Conservation (phyloP, 2,797 vertebrate species). For the Etheostoma perlongum region DNA sequence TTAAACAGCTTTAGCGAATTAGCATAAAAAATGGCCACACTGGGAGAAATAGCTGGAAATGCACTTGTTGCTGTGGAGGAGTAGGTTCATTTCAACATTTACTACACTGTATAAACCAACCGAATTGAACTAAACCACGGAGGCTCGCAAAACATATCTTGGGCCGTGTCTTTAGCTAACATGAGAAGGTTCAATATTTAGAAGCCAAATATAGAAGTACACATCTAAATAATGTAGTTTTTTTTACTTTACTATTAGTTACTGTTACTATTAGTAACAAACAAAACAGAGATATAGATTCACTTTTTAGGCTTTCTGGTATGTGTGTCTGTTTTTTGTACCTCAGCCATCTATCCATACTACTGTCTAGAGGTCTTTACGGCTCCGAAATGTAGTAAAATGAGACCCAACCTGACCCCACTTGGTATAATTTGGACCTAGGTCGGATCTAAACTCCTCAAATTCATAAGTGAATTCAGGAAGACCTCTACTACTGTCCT, state of each 20-base stretch:
- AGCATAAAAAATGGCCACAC: conserved; percentile 2
- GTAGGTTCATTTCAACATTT: conserved; percentile 13
- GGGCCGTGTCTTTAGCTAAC: conserved; percentile 4
- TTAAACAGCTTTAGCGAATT: conserved; percentile 28
- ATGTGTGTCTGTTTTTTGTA: background rate
- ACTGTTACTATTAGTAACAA: background rate
- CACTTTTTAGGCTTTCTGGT: background rate
- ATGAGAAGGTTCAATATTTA: conserved; percentile 13
- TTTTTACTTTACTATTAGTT: no score
- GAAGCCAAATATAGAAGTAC: background rate
- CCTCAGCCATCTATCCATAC: background rate
- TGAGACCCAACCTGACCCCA: background rate
- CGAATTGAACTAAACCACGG: conserved; percentile 25
- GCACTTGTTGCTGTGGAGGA: conserved; percentile 30
- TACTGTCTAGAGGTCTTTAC: background rate
- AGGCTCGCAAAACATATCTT: conserved; percentile 19
- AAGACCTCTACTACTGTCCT: conserved; percentile 22
- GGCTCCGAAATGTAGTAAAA: background rate
- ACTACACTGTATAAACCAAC: conserved; percentile 14
- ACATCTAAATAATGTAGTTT: background rate
- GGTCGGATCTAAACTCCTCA: background rate
- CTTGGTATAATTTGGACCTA: background rate
- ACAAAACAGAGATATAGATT: background rate
- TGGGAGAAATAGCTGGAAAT: background rate
- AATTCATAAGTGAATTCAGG: conserved; percentile 19